A percentile compares a stretch with the other conserved stretches of the same genome.
phyloP scores from a whole-genome alignment of 1,140 invertebrate genomes.

The Oppia nitens region DNA sequence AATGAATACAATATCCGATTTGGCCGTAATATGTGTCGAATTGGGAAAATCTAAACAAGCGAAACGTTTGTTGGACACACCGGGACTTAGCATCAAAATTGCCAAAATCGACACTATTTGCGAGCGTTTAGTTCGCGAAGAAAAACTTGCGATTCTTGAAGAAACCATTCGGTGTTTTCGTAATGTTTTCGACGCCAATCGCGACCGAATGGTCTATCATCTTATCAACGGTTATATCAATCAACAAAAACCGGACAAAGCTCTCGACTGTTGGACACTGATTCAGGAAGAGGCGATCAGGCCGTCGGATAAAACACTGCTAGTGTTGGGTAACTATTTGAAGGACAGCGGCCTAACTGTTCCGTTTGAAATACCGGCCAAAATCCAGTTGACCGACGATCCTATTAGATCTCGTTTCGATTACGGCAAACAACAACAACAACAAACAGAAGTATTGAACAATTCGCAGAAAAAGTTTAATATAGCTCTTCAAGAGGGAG shows the following conservation, averaged over 20 bases:
- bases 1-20: slow-evolving; percentile 21
- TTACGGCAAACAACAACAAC: neutral
- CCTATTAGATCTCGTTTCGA: neutral
- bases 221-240: slow-evolving; percentile 11
- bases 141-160: neutral
- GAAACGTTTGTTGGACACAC: slow-evolving; percentile 22
- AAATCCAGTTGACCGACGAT: neutral
- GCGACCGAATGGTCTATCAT: slow-evolving; percentile 3
- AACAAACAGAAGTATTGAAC: neutral
- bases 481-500: neutral
- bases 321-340: slow-evolving; percentile 19
- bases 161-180: neutral
- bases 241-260: slow-evolving; percentile 17
- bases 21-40: slow-evolving; percentile 22
- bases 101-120: neutral
- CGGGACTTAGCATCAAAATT: slow-evolving; percentile 17
- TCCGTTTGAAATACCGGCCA: slow-evolving; percentile 20
- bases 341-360: slow-evolving; percentile 14
- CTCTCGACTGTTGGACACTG: slow-evolving; percentile 19
- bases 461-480: neutral
- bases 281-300: slow-evolving; percentile 23
- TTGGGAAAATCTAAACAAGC: slow-evolving; percentile 22
- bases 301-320: slow-evolving; percentile 19
- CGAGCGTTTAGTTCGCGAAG: neutral
- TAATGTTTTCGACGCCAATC: slow-evolving; percentile 2